Evolutionary conservation across 2,797 vertebrate genomes (phyloP).

Genomic region (Lagodon rhomboides): DNA sequence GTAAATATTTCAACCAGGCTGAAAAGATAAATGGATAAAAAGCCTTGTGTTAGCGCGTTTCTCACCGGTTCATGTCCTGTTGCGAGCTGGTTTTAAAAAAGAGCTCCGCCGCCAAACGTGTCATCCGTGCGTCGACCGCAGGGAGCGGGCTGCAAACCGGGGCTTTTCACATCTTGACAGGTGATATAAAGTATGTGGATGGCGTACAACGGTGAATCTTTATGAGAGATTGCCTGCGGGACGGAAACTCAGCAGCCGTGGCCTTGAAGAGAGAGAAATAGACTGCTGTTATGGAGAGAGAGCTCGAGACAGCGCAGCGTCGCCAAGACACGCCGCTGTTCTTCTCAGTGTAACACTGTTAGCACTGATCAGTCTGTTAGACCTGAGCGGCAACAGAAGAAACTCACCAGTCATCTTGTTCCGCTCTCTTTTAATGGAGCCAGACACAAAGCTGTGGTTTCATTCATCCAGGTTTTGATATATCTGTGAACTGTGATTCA

Average conservation of each 20-base stretch:
- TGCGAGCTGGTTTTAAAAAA: slow-evolving; percentile 23
- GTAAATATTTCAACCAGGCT: slow-evolving; percentile 37
- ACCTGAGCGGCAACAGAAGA: not conserved
- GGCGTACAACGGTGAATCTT: slow-evolving; percentile 32
- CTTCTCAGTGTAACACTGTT: not conserved
- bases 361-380: slow-evolving; percentile 1
- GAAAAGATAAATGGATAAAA: slow-evolving; percentile 24
- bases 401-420: not conserved
- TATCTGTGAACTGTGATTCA: not conserved
- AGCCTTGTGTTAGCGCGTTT: not conserved
- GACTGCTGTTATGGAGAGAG: slow-evolving; percentile 52
- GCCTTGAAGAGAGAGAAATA: slow-evolving; percentile 56
- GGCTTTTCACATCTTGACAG: slow-evolving; percentile 61
- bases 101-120: slow-evolving; percentile 23
- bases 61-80: slow-evolving; percentile 11
- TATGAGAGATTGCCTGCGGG: slow-evolving; percentile 46
- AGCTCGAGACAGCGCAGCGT: slow-evolving; percentile 8
- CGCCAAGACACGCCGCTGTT: not conserved
- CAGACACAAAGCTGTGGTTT: no score
- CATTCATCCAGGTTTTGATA: not conserved
- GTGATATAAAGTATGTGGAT: slow-evolving; percentile 58
- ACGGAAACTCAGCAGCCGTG: slow-evolving; percentile 37
- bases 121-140: slow-evolving; percentile 29
- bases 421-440: no score
- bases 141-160: slow-evolving; percentile 13